Conservation (phyloP, 1,140 invertebrate species). For the Hyles euphorbiae region DNA sequence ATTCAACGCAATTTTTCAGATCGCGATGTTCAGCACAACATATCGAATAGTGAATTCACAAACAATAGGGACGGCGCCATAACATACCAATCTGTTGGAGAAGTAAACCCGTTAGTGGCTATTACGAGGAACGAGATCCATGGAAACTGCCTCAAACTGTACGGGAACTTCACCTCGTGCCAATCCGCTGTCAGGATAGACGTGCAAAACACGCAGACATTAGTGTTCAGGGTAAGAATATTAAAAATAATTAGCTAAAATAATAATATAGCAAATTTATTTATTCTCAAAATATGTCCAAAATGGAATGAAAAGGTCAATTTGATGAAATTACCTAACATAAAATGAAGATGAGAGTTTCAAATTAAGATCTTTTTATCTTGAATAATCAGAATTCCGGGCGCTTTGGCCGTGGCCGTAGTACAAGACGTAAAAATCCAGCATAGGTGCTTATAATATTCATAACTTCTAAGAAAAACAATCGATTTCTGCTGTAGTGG, state of each 20-base stretch:
- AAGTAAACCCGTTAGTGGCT: slow-evolving; percentile 95
- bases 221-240: slow-evolving; percentile 87
- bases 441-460: too few relatives aligned
- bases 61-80: slow-evolving; percentile 94
- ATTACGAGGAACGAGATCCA: slow-evolving; percentile 92
- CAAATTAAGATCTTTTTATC: too few relatives aligned
- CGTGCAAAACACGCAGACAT: slow-evolving; percentile 94
- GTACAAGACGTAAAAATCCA: neutral
- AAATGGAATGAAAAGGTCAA: neutral
- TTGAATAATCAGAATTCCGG: too few relatives aligned
- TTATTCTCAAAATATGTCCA: too few relatives aligned
- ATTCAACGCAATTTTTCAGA: slow-evolving; percentile 76
- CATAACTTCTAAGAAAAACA: too few relatives aligned
- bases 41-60: slow-evolving; percentile 89
- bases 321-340: neutral
- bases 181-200: slow-evolving; percentile 89
- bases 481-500: too few relatives aligned
- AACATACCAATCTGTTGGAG: slow-evolving; percentile 92
- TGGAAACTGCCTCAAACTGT: slow-evolving; percentile 92
- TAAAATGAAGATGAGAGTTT: too few relatives aligned
- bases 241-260: neutral
- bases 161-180: slow-evolving; percentile 96
- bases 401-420: neutral
- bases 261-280: too few relatives aligned
- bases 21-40: slow-evolving; percentile 93